Conservation (phyloP, 2,113 vertebrate species). For the Orcinus orca region DNA sequence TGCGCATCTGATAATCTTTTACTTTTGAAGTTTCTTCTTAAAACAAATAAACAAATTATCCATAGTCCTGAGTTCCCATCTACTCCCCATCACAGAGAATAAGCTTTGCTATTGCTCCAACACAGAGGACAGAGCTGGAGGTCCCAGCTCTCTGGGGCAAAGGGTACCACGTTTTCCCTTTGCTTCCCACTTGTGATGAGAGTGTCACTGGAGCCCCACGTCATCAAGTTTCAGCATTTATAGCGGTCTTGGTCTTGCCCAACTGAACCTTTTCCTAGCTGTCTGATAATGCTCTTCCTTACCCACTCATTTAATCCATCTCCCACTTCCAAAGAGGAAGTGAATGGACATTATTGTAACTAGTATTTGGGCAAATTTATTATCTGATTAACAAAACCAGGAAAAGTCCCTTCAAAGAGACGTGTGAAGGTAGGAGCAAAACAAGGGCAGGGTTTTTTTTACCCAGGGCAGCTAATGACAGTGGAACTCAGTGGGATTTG, state of each 20-base stretch:
- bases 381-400: background rate
- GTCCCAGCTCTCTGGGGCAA: too few relatives aligned
- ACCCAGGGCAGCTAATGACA: background rate
- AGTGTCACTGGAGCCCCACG: background rate
- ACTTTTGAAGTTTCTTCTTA: background rate
- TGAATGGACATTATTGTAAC: background rate
- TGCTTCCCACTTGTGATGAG: background rate
- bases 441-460: rapidly evolving
- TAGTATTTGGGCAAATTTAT: background rate
- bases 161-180: background rate
- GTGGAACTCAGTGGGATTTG: too few relatives aligned
- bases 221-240: background rate
- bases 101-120: background rate
- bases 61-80: background rate
- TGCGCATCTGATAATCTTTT: background rate
- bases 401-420: background rate
- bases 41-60: background rate
- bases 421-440: background rate
- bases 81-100: background rate
- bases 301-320: background rate
- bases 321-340: background rate
- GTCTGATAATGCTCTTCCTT: background rate
- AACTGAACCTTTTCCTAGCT: background rate
- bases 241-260: background rate
- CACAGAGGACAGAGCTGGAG: background rate